These are phyloP conservation scores for Aphaenogaster floridana DNA, from an alignment of 1,140 invertebrate genomes.

Conservation along the genomic window DNA sequence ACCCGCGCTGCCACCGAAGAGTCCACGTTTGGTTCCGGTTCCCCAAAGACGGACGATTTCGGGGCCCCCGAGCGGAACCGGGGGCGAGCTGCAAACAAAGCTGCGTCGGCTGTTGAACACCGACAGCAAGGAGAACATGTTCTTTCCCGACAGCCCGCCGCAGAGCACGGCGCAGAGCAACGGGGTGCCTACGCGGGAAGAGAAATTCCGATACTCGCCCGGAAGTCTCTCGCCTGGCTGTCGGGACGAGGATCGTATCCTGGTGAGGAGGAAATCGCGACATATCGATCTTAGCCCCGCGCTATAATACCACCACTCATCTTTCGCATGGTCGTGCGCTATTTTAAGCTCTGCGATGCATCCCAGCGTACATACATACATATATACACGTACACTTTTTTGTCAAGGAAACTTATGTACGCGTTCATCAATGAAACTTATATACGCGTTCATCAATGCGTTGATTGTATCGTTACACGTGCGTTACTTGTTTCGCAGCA, in stretches of 20 bases:
- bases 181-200: conserved; percentile 74
- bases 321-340: not conserved
- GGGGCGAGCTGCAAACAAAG: conserved; percentile 92
- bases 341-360: conserved; percentile 23
- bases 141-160: conserved; percentile 80
- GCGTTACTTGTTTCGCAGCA: conserved; percentile 72
- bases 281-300: not conserved
- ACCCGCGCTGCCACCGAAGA: conserved; percentile 87
- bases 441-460: not conserved
- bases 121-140: conserved; percentile 90
- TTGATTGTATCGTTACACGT: conserved; percentile 17
- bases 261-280: conserved; percentile 54
- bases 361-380: not conserved
- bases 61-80: conserved; percentile 80
- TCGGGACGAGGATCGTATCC: conserved; percentile 80
- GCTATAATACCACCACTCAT: not conserved
- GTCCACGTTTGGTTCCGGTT: conserved; percentile 86
- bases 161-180: conserved; percentile 70
- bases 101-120: conserved; percentile 91
- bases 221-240: conserved; percentile 82
- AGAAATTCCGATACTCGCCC: conserved; percentile 83
- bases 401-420: not conserved
- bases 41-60: conserved; percentile 85
- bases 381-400: not conserved
- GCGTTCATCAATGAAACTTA: not conserved